Evolutionary conservation across 2,888 invertebrate genomes (phyloP), one percentile per base, ranked within the genome.

Genomic region (Drosophila siamana): DNA sequence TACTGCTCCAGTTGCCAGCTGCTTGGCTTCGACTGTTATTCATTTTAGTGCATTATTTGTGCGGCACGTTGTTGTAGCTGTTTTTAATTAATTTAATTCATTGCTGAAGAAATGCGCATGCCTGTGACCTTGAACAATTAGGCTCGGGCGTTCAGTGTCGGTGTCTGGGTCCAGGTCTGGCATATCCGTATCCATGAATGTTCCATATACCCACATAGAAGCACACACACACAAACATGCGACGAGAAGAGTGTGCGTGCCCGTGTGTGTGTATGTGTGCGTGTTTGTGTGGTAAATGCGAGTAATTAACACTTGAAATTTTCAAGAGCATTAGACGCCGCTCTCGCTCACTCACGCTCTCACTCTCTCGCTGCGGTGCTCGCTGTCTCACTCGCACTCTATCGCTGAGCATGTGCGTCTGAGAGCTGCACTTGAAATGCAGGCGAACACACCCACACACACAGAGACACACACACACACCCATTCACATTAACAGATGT

Each of bases 111-210:
- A 85, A 85, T 85, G 85, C 89, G 85, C 85, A 85, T 85, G 85
- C 61, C 89, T 85, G 86, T 85, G 85, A 85, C 85, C 85, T 85
- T 85, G 85, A 89, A 87, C 79, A 79, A 89, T 85, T 85, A 79
- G 89, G 84, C 78, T 71, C 84, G 70, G 69, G 54, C 69, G 55
- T 66, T 76, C 63, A 57, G 60, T 59, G 74, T 59, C 78, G 69
- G 75, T 64, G 79, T 78, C 75, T 78, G 79, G 66, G 54, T 72
- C 56, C 68, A 75, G 66, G 80, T 80, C 81, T 73, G 78, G 69
- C 56, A 61, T 57, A 83, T 66, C 64, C 75, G 51, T 67, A 70
- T 74, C 73, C 78, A 68, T 86, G 62, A 65, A 54, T 83, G 85
- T 62, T 71, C 83, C 71, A 84, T 69, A 84, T 86, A 88, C 78